Base-by-base conservation (phyloP, 2,888 invertebrate species). In the Dendrolimus houi region DNA sequence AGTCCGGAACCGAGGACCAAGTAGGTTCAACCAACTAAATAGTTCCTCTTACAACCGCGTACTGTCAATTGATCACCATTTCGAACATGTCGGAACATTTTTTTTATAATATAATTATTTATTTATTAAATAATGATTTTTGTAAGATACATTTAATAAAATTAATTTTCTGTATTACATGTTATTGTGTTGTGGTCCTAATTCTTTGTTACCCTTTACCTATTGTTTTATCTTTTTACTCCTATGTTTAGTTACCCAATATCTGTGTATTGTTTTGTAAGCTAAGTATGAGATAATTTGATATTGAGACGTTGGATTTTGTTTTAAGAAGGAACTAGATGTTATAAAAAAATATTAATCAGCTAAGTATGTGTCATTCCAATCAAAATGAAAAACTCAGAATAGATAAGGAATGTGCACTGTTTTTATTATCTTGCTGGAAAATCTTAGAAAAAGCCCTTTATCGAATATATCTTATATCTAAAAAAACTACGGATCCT, bases 121-220 rank as follows among this genome's bases (percentile, higher is more conserved):
- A 29, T 29, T 29, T 29, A 29, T 29, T 29, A 29, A 81, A 82
- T 77, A 75, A 81, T 78, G 75, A 47, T 8, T 79, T 83, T 85
- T 88, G 77, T 89, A 89, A 87, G 88, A 81, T 83, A 83, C 75
- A 75, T 80, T 81, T 79, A 87, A 85, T 87, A 87, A 86, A 83
- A 86, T 81, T 83, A 87, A 85, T 87, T 84, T 87, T 87, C 83
- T 87, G 85, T 87, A 87, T 73, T 83, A 82, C 80, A 77, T 79
- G 57, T 57, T 56, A 57, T 68, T 75, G 72, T 75, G 70, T 72
- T 72, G 72, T 76, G 73, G 74, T 69, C 67, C 83, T 12, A 47
- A 47, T 47, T 65, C 81, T 80, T 83, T 77, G 64, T 72, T 64
- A 59, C 58, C 73, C 67, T 54, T 58, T 54, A 57, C 62, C 57